Base-by-base conservation (phyloP, 2,888 invertebrate genomes). In the Acleris laterana region DNA sequence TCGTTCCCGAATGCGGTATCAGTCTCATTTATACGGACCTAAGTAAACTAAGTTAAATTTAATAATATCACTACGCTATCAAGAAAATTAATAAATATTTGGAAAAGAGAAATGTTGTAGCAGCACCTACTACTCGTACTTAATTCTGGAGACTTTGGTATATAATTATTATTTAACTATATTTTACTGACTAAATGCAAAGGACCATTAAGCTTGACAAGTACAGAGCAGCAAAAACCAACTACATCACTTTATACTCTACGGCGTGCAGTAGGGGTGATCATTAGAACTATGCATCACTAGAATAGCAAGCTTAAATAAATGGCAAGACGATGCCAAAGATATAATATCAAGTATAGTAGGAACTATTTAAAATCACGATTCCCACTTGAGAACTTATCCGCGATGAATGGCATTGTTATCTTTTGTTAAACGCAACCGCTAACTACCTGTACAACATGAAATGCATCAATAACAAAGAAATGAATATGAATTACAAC, bases 141-240 rank as follows among this genome's bases (percentile, higher is more conserved):
- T 13, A 57, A 63, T 28, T 20, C 55, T 20, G 42, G 19, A 55
- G 17, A 55, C 19, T 53, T 53, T 53, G 53, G 53, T 53, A 32
- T n/a, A 20, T 16, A 22, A 13, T 55, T 38, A 46, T 22, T n/a
- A 5, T 49, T 16, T 49, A 44, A n/a, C 22, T 19, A 56, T n/a
- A 44, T 22, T 48, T 19, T 32, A 49, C n/a, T 52, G 52, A 52
- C 20, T 20, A 56, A 55, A 56, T 20, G 50, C 61, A 57, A 62
- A 51, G 38, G 9, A 65, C 48, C 16, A n/a, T 51, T 13, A 66
- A 66, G 66, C 66, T n/a, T 46, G 56, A 62, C 61, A 62, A 62
- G 22, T 7, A 62, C 61, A 32, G 32, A 51, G 46, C 51, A 56
- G 51, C 56, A 49, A 22, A 57, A 56, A 66, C 28, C 25, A 56